Base-by-base conservation (phyloP, 2,888 invertebrate species). In the Phymatocera aterrima region DNA sequence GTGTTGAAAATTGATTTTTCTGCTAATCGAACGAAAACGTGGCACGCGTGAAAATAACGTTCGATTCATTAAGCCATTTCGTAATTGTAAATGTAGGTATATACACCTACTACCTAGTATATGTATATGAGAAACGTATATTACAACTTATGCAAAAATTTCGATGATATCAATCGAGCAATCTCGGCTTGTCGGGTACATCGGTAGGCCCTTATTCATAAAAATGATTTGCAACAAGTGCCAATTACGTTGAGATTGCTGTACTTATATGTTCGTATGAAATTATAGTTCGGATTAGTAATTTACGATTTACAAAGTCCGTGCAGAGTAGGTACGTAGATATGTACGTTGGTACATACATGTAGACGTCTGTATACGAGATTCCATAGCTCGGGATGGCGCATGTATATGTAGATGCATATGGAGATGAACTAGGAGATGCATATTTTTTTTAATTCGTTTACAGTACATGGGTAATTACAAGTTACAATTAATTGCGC, bases 191-290 rank as follows among this genome's bases (percentile, higher is more conserved):
- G 48, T 3, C 15, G n/a, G n/a, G n/a, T 15, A 61, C 15, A n/a
- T 18, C 12, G 34, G 34, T 18, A 10, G 4, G 4, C 61, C 61
- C 31, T 40, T 68, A 43, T 68, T 12, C 15, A 21, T 68, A 68
- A 28, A 68, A 40, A 46, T 28, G n/a, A 28, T 68, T 34, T 8
- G 18, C n/a, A 68, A 2, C 4, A 28, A 68, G 68, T 68, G 15
- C 46, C 68, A 68, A 68, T 68, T 68, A 68, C 43, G 31, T 68
- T 43, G 10, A 24, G 15, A 68, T 68, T 68, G 68, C 68, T 28
- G 68, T 68, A 68, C 43, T 43, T 43, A 24, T 68, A 24, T 6
- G 21, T 34, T 68, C 15, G 12, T 15, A 34, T 68, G 24, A 43
- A 43, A 68, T 68, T 21, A 68, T 43, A 28, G 68, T 68, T 28